Percentiles rank a stretch among this genome's conserved stretches.
phyloP scores from a whole-genome alignment of 2,888 invertebrate genomes.

The Calameuta filiformis region DNA sequence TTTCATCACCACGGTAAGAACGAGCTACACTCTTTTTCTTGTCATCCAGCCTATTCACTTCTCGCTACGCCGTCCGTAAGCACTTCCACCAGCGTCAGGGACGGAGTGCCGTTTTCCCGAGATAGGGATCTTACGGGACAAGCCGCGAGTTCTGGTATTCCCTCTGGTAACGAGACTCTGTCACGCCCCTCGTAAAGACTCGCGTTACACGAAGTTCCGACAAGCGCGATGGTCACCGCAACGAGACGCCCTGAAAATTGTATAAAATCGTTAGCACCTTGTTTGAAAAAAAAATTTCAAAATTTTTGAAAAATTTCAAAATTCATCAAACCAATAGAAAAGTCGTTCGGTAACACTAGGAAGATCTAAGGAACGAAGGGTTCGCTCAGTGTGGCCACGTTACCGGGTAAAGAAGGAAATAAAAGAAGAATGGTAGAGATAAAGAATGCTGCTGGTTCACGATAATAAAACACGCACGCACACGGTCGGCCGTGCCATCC shows the following conservation, averaged over 20 bases:
- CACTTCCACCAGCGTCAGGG: background rate
- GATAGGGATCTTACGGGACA: constrained; percentile 33
- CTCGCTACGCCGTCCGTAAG: background rate
- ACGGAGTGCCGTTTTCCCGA: constrained; percentile 22
- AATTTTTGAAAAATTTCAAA: background rate
- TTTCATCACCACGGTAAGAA: constrained; percentile 20
- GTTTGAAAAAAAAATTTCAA: too few species aligned
- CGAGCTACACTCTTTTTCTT: constrained; percentile 26
- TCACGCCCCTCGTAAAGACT: background rate
- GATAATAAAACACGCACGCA: constrained; percentile 41
- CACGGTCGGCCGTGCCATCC: constrained; percentile 16
- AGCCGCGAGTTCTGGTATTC: constrained; percentile 12
- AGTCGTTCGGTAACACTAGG: background rate
- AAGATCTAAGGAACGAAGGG: background rate
- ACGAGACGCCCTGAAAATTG: background rate
- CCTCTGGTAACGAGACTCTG: background rate
- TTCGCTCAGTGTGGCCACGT: background rate
- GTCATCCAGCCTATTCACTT: constrained; percentile 23
- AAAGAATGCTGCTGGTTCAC: constrained; percentile 39
- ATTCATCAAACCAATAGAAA: background rate
- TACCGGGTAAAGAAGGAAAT: constrained; percentile 3
- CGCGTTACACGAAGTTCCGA: background rate
- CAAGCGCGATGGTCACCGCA: background rate
- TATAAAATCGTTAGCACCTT: fast-evolving
- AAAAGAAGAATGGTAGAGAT: constrained; percentile 22